Evolutionary conservation across 2,888 invertebrate genomes (phyloP), one percentile per base, ranked within the genome.

Genomic region (Pollenia amentaria): DNA sequence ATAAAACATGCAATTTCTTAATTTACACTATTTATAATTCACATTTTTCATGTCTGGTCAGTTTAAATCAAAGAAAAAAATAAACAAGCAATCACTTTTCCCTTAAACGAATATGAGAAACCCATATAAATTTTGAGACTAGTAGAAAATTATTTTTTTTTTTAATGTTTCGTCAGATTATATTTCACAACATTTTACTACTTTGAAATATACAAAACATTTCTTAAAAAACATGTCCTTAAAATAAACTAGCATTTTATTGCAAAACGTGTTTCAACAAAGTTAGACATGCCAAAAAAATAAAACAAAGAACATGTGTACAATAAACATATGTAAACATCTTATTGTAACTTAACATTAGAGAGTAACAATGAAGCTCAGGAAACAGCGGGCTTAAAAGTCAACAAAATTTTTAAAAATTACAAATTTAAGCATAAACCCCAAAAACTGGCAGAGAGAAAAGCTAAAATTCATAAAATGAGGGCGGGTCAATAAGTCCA

Each of bases 1-100:
- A 38, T 46, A 67, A 38, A 83, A 83, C 83, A 87, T 87, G 86
- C 86, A 83, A 87, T 83, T 83, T 64, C 65, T 80, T 83, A 76
- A 83, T 83, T 83, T 87, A 87, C 70, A 77, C 77, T 73, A 53
- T 80, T 51, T 79, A 42, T 87, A 80, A 87, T 83, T 76, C 60
- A 77, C 53, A 62, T 76, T 87, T 84, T 55, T 46, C 86, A 87
- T 87, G 87, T 73, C 84, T 84, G 80, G 60, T 73, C 62, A 84
- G 42, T 67, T 84, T 84, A 69, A 87, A 84, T 80, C 80, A 80
- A 44, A 62, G 69, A 62, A 42, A 46, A 73, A 65, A n/a, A 40
- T 4, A 48, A 67, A 44, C 69, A 46, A 73, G 51, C 10, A 16
- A 44, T 11, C 4, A 40, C 18, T 29, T 46, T 21, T 14, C 12